phyloP scores from a whole-genome alignment of 2,888 invertebrate genomes.

The Prostheceraeus crozeri region DNA sequence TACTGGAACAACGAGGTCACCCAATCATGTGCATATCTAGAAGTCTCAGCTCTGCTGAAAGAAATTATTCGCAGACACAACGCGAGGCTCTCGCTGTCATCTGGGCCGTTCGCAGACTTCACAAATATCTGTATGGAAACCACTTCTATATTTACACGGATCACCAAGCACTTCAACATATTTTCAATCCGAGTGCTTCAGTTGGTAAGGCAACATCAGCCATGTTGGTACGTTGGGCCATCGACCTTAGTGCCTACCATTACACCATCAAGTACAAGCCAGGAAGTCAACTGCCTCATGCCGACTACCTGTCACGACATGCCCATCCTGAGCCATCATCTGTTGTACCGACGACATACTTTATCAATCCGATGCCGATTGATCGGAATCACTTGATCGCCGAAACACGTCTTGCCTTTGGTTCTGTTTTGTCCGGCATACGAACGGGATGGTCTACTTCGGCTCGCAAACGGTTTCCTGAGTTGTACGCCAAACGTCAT shows the following conservation, averaged over 20 bases:
- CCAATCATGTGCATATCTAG: slow-evolving; percentile 11
- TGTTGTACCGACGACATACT: slow-evolving; percentile 1
- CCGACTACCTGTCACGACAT: slow-evolving; percentile 24
- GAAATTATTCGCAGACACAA: slow-evolving; percentile 9
- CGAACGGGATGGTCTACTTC: slow-evolving; percentile 16
- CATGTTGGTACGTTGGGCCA: slow-evolving; percentile 19
- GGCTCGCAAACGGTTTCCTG: slow-evolving; percentile 18
- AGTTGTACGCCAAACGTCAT: no score
- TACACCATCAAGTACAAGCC: slow-evolving; percentile 7
- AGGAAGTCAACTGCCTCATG: slow-evolving; percentile 7
- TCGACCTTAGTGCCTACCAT: slow-evolving; percentile 24
- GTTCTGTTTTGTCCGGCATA: slow-evolving; percentile 14
- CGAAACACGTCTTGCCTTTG: slow-evolving; percentile 5
- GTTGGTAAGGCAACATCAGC: slow-evolving; percentile 1
- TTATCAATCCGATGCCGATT: slow-evolving; percentile 11
- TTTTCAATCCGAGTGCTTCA: background rate
- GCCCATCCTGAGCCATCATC: background rate
- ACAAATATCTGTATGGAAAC: slow-evolving; percentile 19
- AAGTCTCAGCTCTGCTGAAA: background rate
- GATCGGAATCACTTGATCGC: slow-evolving; percentile 1
- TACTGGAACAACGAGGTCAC: slow-evolving; percentile 23
- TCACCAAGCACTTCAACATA: slow-evolving; percentile 17
- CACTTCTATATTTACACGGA: slow-evolving; percentile 6
- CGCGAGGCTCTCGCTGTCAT: slow-evolving; percentile 16
- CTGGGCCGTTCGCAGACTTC: slow-evolving; percentile 14